Evolutionary conservation across 2,888 invertebrate genomes (phyloP).

Genomic region (Noctua janthina): DNA sequence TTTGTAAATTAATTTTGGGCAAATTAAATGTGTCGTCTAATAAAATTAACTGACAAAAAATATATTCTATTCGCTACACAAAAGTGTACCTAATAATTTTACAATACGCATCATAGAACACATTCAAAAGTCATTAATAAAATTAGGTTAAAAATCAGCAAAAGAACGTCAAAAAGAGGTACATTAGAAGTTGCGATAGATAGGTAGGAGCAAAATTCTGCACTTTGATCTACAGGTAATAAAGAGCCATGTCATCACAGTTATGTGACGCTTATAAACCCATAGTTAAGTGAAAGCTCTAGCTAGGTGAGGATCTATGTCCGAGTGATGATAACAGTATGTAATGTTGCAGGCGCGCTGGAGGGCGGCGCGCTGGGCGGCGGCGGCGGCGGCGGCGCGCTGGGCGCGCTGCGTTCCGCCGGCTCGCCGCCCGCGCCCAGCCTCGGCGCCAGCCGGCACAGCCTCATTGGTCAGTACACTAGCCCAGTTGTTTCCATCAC

Average conservation of each 20-base stretch:
- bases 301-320: not conserved
- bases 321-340: constrained; percentile 10
- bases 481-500: not conserved
- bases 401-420: constrained; percentile 88
- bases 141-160: not conserved
- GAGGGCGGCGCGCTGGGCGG: constrained; percentile 89
- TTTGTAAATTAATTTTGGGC: not conserved
- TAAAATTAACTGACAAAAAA: not conserved
- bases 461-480: constrained; percentile 85
- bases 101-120: not conserved
- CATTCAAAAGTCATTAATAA: not conserved
- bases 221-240: no score
- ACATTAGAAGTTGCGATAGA: not conserved
- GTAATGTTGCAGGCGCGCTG: constrained; percentile 86
- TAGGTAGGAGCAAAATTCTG: not conserved
- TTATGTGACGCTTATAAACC: not conserved
- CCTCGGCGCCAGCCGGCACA: constrained; percentile 89
- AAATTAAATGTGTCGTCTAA: not conserved
- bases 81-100: not conserved
- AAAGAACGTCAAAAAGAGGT: not conserved
- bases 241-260: not conserved
- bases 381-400: constrained; percentile 89
- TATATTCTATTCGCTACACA: not conserved
- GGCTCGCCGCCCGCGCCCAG: constrained; percentile 90
- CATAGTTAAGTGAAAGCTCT: not conserved